Conservation (phyloP, 2,888 invertebrate genomes). For the Harmothoe impar region DNA sequence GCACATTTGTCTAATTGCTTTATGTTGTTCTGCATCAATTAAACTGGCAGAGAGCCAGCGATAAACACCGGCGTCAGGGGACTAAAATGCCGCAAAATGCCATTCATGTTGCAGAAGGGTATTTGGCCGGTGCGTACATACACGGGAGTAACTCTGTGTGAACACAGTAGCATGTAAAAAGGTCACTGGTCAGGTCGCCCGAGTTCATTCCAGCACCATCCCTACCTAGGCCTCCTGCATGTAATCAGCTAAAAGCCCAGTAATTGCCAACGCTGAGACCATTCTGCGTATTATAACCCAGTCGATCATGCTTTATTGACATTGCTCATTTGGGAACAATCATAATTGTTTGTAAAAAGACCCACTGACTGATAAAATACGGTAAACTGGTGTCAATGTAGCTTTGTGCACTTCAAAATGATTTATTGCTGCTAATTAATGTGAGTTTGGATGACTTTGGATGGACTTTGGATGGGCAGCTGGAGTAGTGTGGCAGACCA, state of each 20-base stretch:
- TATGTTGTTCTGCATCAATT: neutral
- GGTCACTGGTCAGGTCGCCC: too few relatives aligned
- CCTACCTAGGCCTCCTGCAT: too few relatives aligned
- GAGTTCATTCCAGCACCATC: too few relatives aligned
- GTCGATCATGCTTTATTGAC: neutral
- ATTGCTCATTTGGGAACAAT: too few relatives aligned
- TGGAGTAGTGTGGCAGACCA: too few relatives aligned
- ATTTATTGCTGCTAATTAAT: neutral
- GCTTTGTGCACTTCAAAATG: neutral
- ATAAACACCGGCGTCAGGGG: neutral
- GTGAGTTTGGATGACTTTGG: too few relatives aligned
- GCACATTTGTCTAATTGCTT: constrained; percentile 11
- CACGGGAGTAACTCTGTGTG: too few relatives aligned
- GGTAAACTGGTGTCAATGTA: neutral
- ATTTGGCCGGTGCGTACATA: neutral
- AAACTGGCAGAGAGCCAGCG: neutral
- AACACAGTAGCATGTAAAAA: too few relatives aligned
- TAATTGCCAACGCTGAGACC: neutral
- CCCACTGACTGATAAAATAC: neutral
- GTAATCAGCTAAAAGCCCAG: too few relatives aligned
- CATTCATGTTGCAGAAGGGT: neutral
- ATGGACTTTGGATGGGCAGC: too few relatives aligned
- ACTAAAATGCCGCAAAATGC: neutral
- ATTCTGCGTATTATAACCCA: neutral
- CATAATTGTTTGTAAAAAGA: neutral